Evolutionary conservation across 2,797 vertebrate genomes (phyloP), one percentile per base, ranked within the genome.

Genomic region (Loris lydekkerianus): DNA sequence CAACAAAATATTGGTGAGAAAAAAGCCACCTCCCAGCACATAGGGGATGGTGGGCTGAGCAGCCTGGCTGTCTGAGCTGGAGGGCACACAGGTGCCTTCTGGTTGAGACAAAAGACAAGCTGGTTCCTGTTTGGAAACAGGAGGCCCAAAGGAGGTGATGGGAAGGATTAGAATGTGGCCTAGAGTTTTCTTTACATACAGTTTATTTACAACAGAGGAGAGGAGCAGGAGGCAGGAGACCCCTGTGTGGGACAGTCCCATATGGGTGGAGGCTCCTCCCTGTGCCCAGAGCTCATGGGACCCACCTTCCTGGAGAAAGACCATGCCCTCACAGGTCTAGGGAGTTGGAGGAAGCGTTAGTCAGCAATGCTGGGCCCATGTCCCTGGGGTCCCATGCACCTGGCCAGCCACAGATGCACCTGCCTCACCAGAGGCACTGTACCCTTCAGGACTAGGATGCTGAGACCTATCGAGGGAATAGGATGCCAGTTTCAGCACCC

Each of bases 161-260:
- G 46, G 25, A 46, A 34, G 23, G 43, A 70, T 31, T 63, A 31
- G 23, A 31, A 13, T 2, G 18, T 27, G 20, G 29, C 43, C n/a
- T 65, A 18, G 1, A 25, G 3, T 9, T 84, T 67, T 53, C 76
- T 80, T 76, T 46, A 10, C 1, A 1, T 20, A 8, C 0, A 0
- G 31, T 27, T 56, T 61, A 31, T 29, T 72, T 46, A 53, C 46
- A 23, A 15, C 4, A 69, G 53, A 65, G 70, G 7, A 82, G 34
- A 1, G 31, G n/a, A 67, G 37, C 60, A 21, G 25, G n/a, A 84
- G 21, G 3, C 11, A 53, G 43, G 76, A 25, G 61, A 13, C 20
- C 3, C 56, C 61, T 5, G 60, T 5, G 8, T 31, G 82, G 17
- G 23, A 58, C 3, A 29, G 37, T 20, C 3, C 53, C 5, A 43